A percentile compares a stretch with the other conserved stretches of the same genome.
phyloP scores from a whole-genome alignment of 2,113 vertebrate species.

The Hipposideros armiger region DNA sequence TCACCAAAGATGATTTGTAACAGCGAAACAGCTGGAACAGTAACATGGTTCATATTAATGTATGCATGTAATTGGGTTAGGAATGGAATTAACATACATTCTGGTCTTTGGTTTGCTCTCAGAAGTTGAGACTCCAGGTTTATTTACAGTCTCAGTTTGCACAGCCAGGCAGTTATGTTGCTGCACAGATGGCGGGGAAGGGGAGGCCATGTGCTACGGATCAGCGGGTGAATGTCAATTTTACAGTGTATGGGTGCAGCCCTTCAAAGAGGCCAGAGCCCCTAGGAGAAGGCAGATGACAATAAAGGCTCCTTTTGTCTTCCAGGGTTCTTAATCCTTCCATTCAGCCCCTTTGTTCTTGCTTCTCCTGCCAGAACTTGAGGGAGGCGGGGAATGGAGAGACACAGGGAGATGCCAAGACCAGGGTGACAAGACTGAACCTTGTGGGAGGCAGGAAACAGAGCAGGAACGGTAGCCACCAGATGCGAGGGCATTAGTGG shows the following conservation, averaged over 20 bases:
- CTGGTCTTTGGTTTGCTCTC: conserved; percentile 46
- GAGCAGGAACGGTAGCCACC: accelerated
- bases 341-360: background rate
- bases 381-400: background rate
- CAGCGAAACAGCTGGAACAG: conserved; percentile 34
- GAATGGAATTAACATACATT: conserved; percentile 62
- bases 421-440: background rate
- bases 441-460: background rate
- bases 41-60: conserved; percentile 47
- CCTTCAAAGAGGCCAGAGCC: conserved; percentile 11
- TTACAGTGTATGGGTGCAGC: background rate
- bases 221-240: conserved; percentile 21
- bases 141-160: conserved; percentile 69
- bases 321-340: background rate
- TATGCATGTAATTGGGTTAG: conserved; percentile 10
- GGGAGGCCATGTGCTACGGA: conserved; percentile 23
- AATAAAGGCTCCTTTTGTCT: conserved; percentile 61
- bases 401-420: background rate
- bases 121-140: conserved; percentile 61
- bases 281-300: background rate
- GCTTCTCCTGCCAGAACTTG: conserved; percentile 13
- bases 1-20: conserved; percentile 9
- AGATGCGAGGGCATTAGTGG: accelerated
- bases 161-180: conserved; percentile 23
- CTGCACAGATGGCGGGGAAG: conserved; percentile 65